Percentiles rank a stretch among this genome's conserved stretches.
Conservation (phyloP, 1,140 invertebrate species). For the Bombus sylvicola region DNA sequence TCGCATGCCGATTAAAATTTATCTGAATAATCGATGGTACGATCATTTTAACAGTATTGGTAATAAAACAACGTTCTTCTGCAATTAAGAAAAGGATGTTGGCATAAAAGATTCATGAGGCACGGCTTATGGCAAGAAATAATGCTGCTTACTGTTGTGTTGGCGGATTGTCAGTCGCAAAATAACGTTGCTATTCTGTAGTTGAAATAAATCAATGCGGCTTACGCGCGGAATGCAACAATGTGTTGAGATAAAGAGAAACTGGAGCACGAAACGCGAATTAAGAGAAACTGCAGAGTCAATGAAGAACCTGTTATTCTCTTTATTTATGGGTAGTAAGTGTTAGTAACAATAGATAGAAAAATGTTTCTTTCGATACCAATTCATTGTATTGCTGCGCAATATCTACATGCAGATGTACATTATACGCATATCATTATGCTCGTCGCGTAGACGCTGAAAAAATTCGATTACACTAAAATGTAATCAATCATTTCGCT, state of each 20-base stretch:
- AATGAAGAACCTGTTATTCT: background rate
- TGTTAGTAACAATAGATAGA: no score
- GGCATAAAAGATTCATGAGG: conserved; percentile 36
- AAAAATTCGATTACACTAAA: background rate
- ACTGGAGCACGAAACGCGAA: background rate
- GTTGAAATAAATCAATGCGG: background rate
- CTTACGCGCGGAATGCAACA: no score
- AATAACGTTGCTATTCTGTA: background rate
- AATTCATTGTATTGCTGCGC: background rate
- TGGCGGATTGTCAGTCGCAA: background rate
- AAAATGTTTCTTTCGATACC: background rate
- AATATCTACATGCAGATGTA: background rate
- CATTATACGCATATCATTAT: background rate
- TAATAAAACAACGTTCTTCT: background rate
- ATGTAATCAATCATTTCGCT: background rate
- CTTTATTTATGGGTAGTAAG: background rate
- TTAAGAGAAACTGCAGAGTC: background rate
- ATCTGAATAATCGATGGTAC: conserved; percentile 11
- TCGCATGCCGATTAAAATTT: background rate
- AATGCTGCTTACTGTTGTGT: background rate
- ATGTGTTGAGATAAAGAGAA: background rate
- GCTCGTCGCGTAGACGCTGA: no score
- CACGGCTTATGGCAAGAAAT: background rate
- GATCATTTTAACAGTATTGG: background rate
- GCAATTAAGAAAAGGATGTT: conserved; percentile 19